phyloP scores from a whole-genome alignment of 2,888 invertebrate genomes.

The Dioctria rufipes region DNA sequence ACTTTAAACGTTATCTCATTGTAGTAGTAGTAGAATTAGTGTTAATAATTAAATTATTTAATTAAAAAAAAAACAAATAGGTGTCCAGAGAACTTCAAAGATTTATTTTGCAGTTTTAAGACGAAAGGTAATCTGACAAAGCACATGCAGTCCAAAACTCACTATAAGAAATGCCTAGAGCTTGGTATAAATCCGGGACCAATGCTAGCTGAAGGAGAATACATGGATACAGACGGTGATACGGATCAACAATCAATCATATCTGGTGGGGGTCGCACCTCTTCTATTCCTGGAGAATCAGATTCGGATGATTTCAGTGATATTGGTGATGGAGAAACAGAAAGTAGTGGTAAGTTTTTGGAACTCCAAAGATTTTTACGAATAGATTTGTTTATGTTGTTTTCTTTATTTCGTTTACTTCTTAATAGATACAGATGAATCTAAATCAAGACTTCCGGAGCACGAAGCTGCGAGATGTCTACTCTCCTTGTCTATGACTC shows the following conservation, averaged over 20 bases:
- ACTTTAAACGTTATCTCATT: no score
- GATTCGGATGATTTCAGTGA: constrained; percentile 80
- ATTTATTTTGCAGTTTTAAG: constrained; percentile 84
- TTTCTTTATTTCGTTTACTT: neutral
- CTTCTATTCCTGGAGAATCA: constrained; percentile 74
- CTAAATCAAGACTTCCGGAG: constrained; percentile 81
- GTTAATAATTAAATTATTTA: no score
- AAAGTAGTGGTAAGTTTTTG: constrained; percentile 77
- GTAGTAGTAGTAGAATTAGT: no score
- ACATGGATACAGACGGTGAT: constrained; percentile 74
- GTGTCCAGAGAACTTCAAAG: no score
- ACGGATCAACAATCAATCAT: constrained; percentile 69
- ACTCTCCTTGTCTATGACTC: constrained; percentile 78
- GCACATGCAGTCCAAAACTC: constrained; percentile 98
- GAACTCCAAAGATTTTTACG: neutral
- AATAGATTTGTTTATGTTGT: no score
- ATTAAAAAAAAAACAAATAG: no score
- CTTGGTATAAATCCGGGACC: constrained; percentile 84
- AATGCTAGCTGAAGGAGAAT: constrained; percentile 77
- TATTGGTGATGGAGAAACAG: constrained; percentile 77
- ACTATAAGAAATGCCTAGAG: constrained; percentile 93
- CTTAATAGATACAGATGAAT: constrained; percentile 76
- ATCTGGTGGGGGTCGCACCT: constrained; percentile 66
- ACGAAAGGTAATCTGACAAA: constrained; percentile 98
- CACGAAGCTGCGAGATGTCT: constrained; percentile 90